Conservation (phyloP, 2,797 vertebrate genomes). For the Labeo calbasu region DNA sequence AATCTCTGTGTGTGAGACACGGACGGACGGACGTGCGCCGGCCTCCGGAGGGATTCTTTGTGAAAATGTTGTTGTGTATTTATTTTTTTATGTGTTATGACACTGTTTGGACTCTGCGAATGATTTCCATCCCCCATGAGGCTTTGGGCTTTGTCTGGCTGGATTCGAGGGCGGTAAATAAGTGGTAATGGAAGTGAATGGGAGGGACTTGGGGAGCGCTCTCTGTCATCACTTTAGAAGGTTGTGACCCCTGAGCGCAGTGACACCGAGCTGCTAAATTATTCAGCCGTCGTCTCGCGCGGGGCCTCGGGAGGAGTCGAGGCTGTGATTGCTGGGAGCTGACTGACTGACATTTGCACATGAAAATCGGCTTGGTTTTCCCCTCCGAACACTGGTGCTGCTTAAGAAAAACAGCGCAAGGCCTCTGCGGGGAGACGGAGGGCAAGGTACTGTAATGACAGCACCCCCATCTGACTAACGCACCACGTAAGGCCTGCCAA, state of each 20-base stretch:
- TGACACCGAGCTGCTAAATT: conserved; percentile 83
- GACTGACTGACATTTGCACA: conserved; percentile 88
- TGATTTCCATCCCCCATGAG: conserved; percentile 69
- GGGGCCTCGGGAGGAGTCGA: conserved; percentile 78
- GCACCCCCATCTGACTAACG: conserved; percentile 49
- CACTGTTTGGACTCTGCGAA: conserved; percentile 73
- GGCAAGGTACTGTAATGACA: conserved; percentile 50
- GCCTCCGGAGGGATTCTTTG: conserved; percentile 65
- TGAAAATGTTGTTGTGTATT: conserved; percentile 77
- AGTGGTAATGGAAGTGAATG: conserved; percentile 81
- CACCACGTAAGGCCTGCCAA: conserved; percentile 28
- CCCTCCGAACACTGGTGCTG: conserved; percentile 73
- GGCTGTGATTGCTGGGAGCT: conserved; percentile 82
- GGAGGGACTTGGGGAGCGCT: conserved; percentile 76
- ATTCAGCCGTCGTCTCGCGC: conserved; percentile 81
- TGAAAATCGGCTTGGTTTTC: conserved; percentile 80
- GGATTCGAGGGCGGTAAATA: conserved; percentile 79
- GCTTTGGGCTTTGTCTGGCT: conserved; percentile 73
- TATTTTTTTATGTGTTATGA: conserved; percentile 72
- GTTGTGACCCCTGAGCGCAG: conserved; percentile 80
- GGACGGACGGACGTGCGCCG: conserved; percentile 59
- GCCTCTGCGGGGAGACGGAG: conserved; percentile 58
- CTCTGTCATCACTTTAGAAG: conserved; percentile 85
- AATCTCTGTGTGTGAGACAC: conserved; percentile 52
- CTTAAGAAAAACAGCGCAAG: conserved; percentile 77